These are phyloP conservation scores for Polydrusus pterygomalis DNA, from an alignment of 2,888 invertebrate genomes.

Conservation along the genomic window DNA sequence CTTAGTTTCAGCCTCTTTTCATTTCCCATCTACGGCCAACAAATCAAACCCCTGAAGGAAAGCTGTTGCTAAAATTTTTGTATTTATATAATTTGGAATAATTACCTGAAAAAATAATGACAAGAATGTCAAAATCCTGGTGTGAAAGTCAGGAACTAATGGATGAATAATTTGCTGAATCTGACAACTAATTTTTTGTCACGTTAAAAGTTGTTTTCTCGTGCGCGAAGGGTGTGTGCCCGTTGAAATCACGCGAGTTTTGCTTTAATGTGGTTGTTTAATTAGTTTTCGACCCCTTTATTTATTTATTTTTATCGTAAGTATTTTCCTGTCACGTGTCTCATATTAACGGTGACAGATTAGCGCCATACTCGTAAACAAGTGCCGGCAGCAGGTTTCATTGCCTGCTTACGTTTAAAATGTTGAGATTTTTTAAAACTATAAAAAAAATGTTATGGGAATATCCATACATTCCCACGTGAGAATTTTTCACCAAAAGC, in stretches of 20 bases:
- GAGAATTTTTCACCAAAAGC: neutral
- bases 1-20: too few relatives aligned
- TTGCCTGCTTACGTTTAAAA: constrained; percentile 51
- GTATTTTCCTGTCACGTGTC: constrained; percentile 53
- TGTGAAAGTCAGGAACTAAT: constrained; percentile 23
- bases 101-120: neutral
- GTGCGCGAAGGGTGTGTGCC: constrained; percentile 66
- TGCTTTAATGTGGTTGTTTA: constrained; percentile 65
- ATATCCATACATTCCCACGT: neutral
- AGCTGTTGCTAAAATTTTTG: too few relatives aligned
- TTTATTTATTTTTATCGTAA: constrained; percentile 61
- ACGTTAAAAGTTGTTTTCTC: constrained; percentile 63
- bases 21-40: too few relatives aligned
- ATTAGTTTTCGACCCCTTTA: constrained; percentile 60
- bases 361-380: constrained; percentile 60
- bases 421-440: constrained; percentile 20
- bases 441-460: neutral
- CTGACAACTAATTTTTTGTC: constrained; percentile 62
- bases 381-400: constrained; percentile 59
- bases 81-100: too few relatives aligned
- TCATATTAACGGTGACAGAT: constrained; percentile 50
- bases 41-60: too few relatives aligned
- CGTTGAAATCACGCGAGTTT: constrained; percentile 63
- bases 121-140: constrained; percentile 20
- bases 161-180: constrained; percentile 32